phyloP scores from a whole-genome alignment of 2,888 invertebrate genomes.

The Ormyrus labotus region DNA sequence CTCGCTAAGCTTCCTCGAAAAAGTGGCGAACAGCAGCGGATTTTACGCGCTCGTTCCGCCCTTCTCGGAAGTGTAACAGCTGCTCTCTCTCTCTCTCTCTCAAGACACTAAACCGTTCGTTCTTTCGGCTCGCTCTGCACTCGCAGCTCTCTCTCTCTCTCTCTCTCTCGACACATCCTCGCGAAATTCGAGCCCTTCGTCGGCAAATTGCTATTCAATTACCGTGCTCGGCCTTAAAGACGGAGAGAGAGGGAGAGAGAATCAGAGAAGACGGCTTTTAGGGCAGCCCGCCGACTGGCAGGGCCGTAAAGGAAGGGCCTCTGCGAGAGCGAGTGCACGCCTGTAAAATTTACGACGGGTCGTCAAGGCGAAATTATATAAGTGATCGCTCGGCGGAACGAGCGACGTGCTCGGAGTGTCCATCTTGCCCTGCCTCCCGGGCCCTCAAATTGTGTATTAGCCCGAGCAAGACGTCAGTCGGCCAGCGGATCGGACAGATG shows the following conservation, averaged over 20 bases:
- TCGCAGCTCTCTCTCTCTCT: no score
- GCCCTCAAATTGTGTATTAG: no score
- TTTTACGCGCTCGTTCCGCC: no score
- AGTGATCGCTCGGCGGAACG: constrained; percentile 13
- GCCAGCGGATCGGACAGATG: no score
- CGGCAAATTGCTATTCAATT: constrained; percentile 41
- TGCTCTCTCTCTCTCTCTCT: no score
- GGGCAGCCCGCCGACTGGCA: background rate
- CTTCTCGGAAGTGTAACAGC: no score
- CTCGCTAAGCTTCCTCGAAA: no score
- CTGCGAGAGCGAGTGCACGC: background rate
- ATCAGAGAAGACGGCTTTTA: background rate
- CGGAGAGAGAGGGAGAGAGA: background rate
- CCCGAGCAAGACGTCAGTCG: no score
- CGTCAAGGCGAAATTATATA: constrained; percentile 22
- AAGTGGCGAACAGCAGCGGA: no score
- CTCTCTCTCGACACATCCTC: no score
- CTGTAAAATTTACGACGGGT: constrained; percentile 39
- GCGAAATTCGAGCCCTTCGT: background rate
- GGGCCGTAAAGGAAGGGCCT: background rate
- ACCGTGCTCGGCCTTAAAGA: constrained; percentile 12
- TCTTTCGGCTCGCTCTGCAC: no score
- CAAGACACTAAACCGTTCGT: no score
- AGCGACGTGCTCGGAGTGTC: background rate
- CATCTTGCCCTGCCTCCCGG: background rate